Conservation (phyloP, 1,140 invertebrate species). For the Aphelenchoides fujianensis region DNA sequence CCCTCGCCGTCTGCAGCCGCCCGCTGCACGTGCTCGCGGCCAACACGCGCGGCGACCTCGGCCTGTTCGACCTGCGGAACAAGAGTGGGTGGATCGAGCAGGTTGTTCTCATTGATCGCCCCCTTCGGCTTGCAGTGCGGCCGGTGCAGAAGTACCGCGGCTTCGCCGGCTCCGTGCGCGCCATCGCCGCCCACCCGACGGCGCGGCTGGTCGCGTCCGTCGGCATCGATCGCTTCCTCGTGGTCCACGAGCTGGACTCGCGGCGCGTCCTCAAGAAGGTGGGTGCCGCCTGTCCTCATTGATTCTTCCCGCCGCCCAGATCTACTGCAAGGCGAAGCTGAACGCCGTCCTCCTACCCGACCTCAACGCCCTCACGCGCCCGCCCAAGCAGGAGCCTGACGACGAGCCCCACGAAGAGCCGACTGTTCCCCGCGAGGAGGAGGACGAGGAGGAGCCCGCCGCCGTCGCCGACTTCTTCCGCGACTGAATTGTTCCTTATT, state of each 20-base stretch:
- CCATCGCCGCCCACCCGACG: conserved; percentile 68
- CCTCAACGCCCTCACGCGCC: too few species aligned
- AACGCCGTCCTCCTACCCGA: conserved; percentile 34
- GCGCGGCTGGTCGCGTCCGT: conserved; percentile 71
- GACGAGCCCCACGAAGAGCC: background rate
- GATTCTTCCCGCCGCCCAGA: too few species aligned
- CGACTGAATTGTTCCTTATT: background rate
- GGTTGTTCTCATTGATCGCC: too few species aligned
- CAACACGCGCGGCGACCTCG: conserved; percentile 41
- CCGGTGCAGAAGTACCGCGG: conserved; percentile 69
- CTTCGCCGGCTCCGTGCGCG: conserved; percentile 71
- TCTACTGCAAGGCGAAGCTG: conserved; percentile 40
- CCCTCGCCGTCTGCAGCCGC: conserved; percentile 38
- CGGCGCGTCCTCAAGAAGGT: conserved; percentile 73
- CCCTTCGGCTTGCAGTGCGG: background rate
- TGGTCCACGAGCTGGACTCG: conserved; percentile 73
- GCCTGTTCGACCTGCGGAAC: conserved; percentile 38
- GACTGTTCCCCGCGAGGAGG: background rate
- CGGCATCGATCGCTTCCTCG: conserved; percentile 75
- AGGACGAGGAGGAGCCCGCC: background rate
- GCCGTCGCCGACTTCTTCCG: background rate
- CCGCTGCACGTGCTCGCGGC: conserved; percentile 33
- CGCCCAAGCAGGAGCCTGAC: too few species aligned
- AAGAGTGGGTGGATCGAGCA: conserved; percentile 31
- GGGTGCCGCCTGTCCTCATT: conserved; percentile 36